Base-by-base conservation (phyloP, 2,113 vertebrate species). In the Peucedramus taeniatus region DNA sequence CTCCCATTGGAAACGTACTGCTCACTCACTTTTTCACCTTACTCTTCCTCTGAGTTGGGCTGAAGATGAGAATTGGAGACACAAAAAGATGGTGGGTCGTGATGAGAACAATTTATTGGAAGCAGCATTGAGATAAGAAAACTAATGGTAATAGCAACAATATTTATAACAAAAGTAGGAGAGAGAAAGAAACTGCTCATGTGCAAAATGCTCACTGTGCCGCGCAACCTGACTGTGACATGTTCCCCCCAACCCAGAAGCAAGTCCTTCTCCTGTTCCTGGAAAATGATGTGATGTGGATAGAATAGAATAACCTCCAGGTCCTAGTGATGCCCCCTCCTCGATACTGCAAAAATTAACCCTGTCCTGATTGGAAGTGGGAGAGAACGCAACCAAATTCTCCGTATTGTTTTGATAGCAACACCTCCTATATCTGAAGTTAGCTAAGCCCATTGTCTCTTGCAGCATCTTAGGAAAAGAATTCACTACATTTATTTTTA, bases 141-240 rank as follows among this genome's bases (percentile, higher is more conserved):
- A 37, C 6, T 27, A 53, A 37, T 5, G 2, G 5, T 15, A 69
- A 31, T 10, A 61, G 5, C 15, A 78, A n/a, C 11, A 49, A 15
- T 49, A 49, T 71, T 54, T 54, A 47, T 47, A 21, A 13, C 7
- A 51, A 50, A 60, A 53, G 15, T 39, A 69, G 15, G 11, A 20
- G n/a, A 37, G 18, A 51, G 23, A 53, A 33, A 8, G 5, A 70
- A 39, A 19, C 2, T 2, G 21, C 49, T 53, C 40, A 16, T 13
- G 5, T 39, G 15, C 8, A 39, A 45, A 77, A 87, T 60, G 10
- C 28, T 78, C n/a, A 16, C 5, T 28, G 21, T 12, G 30, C 23
- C 33, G 17, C 1, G 0, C 3, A 14, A 28, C 15, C 23, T 47
- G 47, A 39, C 15, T 27, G 30, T 0, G 0, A 44, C 12, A 24